Percentiles rank a stretch among this genome's conserved stretches.
Evolutionary conservation across 1,140 invertebrate genomes (phyloP).

Genomic region (Bombus difficillimus): DNA sequence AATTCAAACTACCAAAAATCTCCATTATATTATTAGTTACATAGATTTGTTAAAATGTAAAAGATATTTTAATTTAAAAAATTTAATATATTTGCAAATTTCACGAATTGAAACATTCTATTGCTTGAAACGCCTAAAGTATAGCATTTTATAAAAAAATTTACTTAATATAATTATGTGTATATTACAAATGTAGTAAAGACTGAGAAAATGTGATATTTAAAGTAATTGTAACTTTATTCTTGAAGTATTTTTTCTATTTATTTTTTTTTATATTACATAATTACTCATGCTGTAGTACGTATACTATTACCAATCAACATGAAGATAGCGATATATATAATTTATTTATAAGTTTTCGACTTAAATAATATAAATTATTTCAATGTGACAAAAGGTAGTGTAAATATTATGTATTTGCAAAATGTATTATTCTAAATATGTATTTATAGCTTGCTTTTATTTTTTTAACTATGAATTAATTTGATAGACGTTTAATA

Average conservation of each 20-base stretch:
- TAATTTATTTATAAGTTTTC: constrained; percentile 11
- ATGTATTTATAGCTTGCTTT: constrained; percentile 17
- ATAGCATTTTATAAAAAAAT: constrained; percentile 13
- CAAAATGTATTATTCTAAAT: background rate
- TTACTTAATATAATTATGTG: constrained; percentile 27
- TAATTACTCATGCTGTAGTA: constrained; percentile 4
- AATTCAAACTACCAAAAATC: background rate
- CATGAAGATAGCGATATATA: background rate
- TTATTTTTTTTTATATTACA: background rate
- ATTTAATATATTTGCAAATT: constrained; percentile 24
- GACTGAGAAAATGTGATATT: constrained; percentile 65
- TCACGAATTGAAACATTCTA: background rate
- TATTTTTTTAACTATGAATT: constrained; percentile 11
- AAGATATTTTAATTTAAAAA: constrained; percentile 23
- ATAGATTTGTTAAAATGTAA: background rate
- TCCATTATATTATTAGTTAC: constrained; percentile 12
- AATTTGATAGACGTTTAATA: constrained; percentile 7
- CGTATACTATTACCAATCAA: background rate
- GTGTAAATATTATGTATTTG: background rate
- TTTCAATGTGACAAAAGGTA: background rate
- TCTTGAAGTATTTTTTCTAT: constrained; percentile 23
- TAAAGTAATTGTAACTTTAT: constrained; percentile 42
- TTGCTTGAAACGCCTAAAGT: background rate
- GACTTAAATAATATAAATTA: constrained; percentile 10
- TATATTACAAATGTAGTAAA: constrained; percentile 37